Evolutionary conservation across 2,888 invertebrate species (phyloP), one percentile per base, ranked within the genome.

Genomic region (Pyrrhia umbra): DNA sequence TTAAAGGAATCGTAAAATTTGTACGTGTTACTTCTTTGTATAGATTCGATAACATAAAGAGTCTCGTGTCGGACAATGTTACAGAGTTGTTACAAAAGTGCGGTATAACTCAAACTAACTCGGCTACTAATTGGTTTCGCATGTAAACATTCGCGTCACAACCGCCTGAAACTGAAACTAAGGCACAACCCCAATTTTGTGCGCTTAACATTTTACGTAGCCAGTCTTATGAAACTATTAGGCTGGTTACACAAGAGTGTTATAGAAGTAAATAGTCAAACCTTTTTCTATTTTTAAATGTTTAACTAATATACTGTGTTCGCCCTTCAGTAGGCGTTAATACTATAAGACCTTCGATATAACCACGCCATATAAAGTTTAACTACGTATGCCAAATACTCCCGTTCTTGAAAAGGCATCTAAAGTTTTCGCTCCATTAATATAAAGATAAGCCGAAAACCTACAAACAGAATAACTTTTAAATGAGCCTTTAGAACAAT

Each of bases 81-180:
- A 6, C 30, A 13, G 39, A 49, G 42, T 57, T 59, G 47, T 45
- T 45, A 55, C 45, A 61, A 58, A 55, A 25, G 23, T 47, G 60
- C 30, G 61, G 55, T 62, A 51, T 49, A 49, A 63, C 46, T 68
- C 37, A 43, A 74, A 77, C 42, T 61, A 68, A 61, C 50, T 39
- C 37, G 27, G 9, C 30, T 54, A 56, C 56, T 76, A 60, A 59
- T 65, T 74, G 64, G 69, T 75, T 74, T 61, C 45, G 47, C 58
- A 56, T 61, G 55, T 45, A 68, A 68, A 75, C 69, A 52, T 43
- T 56, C 8, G 8, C 52, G 16, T 55, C 45, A 40, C 23, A 55
- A 55, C 40, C 18, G 47, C 20, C 47, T 52, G 42, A 42, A 60
- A 47, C 47, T 52, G 42, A 42, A 60, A 47, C 42, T 51, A 21